Evolutionary conservation across 2,888 invertebrate species (phyloP).

Genomic region (Diarsia mendica): DNA sequence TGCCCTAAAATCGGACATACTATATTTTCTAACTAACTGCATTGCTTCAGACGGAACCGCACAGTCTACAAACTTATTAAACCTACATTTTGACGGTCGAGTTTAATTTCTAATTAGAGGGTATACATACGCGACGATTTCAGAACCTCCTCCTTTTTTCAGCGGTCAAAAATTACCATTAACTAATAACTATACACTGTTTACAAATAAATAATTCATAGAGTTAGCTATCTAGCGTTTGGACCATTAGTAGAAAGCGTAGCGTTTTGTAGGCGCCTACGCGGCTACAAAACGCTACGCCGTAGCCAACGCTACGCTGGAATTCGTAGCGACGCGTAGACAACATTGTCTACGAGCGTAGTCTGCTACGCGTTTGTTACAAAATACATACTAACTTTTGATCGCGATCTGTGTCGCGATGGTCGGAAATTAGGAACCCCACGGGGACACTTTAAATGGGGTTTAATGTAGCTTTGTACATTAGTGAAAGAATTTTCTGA

Average conservation of each 20-base stretch:
- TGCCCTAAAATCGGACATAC: background rate
- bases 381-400: background rate
- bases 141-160: background rate
- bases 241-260: constrained; percentile 5
- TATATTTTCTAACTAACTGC: background rate
- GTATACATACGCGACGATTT: background rate
- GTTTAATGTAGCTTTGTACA: background rate
- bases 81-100: background rate
- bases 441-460: background rate
- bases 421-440: background rate
- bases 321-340: no score
- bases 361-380: background rate
- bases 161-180: no score
- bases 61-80: background rate
- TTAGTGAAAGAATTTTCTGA: background rate
- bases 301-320: background rate
- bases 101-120: background rate
- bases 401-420: no score
- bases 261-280: constrained; percentile 29
- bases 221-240: background rate
- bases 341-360: constrained; percentile 18
- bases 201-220: background rate
- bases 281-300: constrained; percentile 38
- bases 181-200: background rate
- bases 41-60: background rate